A percentile compares a stretch with the other conserved stretches of the same genome.
phyloP scores from a whole-genome alignment of 37 sponge, comb jelly and placozoan species.

The Halisarca cf. caerulea region DNA sequence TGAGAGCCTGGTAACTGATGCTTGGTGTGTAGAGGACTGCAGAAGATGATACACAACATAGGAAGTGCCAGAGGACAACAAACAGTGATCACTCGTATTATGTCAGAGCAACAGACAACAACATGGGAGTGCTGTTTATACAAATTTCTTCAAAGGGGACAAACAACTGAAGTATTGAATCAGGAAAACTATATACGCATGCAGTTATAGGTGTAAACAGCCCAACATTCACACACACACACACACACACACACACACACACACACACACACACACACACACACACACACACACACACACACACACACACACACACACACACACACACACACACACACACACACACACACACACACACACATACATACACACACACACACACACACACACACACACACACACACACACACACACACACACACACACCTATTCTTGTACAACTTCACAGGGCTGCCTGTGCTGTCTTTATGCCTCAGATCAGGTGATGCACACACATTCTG shows the following conservation, averaged over 20 bases:
- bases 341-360: constrained; percentile 18
- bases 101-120: too few relatives aligned
- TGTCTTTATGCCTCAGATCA: not conserved
- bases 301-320: constrained; percentile 18
- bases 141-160: too few relatives aligned
- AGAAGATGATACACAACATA: too few relatives aligned
- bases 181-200: too few relatives aligned
- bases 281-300: not conserved
- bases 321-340: constrained; percentile 18
- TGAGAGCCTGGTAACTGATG: not conserved
- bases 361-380: not conserved
- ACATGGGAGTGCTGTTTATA: too few relatives aligned
- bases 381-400: not conserved
- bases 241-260: too few relatives aligned
- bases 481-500: not conserved
- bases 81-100: too few relatives aligned
- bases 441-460: not conserved
- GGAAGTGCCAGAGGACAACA: too few relatives aligned
- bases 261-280: too few relatives aligned
- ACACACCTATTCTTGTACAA: not conserved
- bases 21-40: not conserved
- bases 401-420: not conserved
- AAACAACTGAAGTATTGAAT: too few relatives aligned
- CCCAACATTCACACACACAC: too few relatives aligned
- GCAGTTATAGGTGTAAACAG: too few relatives aligned